Base-by-base conservation (phyloP, 2,113 vertebrate species). In the Stigmatopora nigra region DNA sequence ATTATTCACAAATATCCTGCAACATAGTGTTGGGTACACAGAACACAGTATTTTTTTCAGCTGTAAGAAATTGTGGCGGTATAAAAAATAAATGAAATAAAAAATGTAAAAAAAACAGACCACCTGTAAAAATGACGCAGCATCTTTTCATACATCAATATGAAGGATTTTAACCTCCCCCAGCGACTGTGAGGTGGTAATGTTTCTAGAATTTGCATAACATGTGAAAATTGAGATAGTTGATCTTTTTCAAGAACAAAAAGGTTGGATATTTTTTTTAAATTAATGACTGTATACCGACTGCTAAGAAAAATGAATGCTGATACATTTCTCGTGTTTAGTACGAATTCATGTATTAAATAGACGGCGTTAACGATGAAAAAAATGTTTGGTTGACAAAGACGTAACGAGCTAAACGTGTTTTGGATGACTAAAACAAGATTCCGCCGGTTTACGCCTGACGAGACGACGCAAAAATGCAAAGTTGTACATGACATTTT, bases 1-100 rank as follows among this genome's bases (percentile, higher is more conserved):
- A 89, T 87, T 82, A 86, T 82, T 87, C 81, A 85, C 78, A 85
- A 84, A 87, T 78, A 78, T 69, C 70, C 73, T 58, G 70, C 71
- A 74, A 72, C 63, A 78, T 72, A 78, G 61, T 71, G 78, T 59
- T 69, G 79, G 79, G 76, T 78, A 71, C 14, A 49, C 52, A 55
- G 52, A 22, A 56, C 49, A 72, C 65, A 59, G 38, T 67, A 65
- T 62, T 61, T 35, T 69, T 64, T 74, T 66, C 63, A 70, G 59
- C 62, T 62, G 7, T 3, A 31, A 56, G 22, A 56, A 56, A 31
- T 12, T 65, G 60, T 63, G n/a, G 65, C 16, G 25, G 20, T 70
- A 63, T 41, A 2, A 15, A 7, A 31, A 31, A 31, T 31, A 2
- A 31, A 31, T 31, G 3, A 31, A 58, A 74, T 31, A 2, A 15